Percentiles rank a stretch among this genome's conserved stretches.
These are phyloP conservation scores for Tychaedon coryphoeus DNA, from an alignment of 2,113 vertebrate species.

Conservation along the genomic window DNA sequence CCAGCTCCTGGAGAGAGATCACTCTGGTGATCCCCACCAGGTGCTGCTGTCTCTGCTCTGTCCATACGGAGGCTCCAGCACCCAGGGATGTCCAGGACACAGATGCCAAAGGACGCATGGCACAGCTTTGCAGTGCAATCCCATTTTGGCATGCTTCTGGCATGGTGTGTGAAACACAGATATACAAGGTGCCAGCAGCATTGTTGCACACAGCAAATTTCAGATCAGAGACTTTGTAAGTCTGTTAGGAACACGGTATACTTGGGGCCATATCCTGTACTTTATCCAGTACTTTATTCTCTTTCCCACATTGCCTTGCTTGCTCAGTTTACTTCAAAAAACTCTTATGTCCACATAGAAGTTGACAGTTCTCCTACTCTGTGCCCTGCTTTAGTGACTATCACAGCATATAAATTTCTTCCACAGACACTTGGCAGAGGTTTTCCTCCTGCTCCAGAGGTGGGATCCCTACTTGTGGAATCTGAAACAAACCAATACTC, in stretches of 20 bases:
- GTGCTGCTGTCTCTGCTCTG: neutral
- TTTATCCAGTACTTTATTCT: neutral
- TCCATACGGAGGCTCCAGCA: accelerated
- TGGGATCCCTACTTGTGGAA: neutral
- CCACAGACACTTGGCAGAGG: neutral
- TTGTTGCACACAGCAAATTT: neutral
- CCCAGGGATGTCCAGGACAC: neutral
- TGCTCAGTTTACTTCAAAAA: neutral
- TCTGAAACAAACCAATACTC: neutral
- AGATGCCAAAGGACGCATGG: accelerated
- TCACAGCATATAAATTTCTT: accelerated
- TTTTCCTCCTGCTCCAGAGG: neutral
- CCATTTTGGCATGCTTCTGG: neutral
- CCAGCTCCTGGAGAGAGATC: neutral
- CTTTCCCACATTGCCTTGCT: neutral
- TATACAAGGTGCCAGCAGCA: neutral
- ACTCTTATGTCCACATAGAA: neutral
- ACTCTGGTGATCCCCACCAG: neutral
- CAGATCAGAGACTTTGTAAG: neutral
- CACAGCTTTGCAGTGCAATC: accelerated
- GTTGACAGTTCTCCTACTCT: neutral
- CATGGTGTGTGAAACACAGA: neutral
- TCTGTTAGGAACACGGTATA: neutral
- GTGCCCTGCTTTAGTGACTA: neutral
- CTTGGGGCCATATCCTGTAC: neutral